Base-by-base conservation (phyloP, 2,113 vertebrate genomes). In the Sapayoa aenigma region DNA sequence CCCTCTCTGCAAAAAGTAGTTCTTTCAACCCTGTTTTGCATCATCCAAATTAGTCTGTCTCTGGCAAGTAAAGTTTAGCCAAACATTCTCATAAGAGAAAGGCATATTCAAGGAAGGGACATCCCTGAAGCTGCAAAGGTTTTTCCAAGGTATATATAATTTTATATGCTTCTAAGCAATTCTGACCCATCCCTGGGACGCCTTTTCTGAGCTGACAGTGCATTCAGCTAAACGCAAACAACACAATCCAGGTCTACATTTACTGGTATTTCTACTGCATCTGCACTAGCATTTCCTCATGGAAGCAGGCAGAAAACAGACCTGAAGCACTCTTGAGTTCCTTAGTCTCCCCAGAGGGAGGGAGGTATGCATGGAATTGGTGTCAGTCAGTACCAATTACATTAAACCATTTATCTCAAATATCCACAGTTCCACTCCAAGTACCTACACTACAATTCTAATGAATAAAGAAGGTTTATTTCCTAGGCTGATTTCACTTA, bases 21-120 rank as follows among this genome's bases (percentile, higher is more conserved):
- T 84, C 86, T 89, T 95, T 91, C 74, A 91, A 37, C 44, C 15
- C 49, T 82, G 80, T 46, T 96, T 96, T 95, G 87, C 93, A 95
- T 95, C 66, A 84, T 13, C 31, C 89, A 94, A 87, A 94, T 91
- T 53, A 84, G 69, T 30, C 53, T 89, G 42, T 77, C 68, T 69
- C 94, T 68, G 31, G 37, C 52, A 79, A 46, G 73, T 35, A 56
- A 76, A 86, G 50, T 33, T 92, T 25, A 50, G 83, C 30, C 56
- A 92, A 87, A 82, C 31, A 41, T 53, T 69, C 72, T 83, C 59
- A 12, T 23, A 78, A 89, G 56, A 79, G n/a, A 94, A 78, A 75
- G 31, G 13, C 19, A 79, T 6, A 68, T 33, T 68, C 52, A 87
- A 77, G 52, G 56, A 81, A 41, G 52, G 68, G 71, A 72, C 35